Conservation (phyloP, 92 coral and sea anemone species). For the Micromussa lordhowensis region DNA sequence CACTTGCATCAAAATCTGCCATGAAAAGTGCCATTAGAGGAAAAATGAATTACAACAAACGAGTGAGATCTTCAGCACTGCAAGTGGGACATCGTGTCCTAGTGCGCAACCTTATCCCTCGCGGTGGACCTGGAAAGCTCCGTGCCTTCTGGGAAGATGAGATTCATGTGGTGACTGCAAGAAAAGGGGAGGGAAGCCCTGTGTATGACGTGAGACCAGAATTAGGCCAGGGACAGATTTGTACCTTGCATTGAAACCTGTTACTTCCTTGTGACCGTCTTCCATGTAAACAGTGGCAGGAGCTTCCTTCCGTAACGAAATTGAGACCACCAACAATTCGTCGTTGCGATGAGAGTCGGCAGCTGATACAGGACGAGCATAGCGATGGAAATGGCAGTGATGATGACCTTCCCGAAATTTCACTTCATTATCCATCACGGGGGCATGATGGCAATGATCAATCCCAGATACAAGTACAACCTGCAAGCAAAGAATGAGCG, state of each 20-base stretch:
- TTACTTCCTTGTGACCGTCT: background rate
- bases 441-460: background rate
- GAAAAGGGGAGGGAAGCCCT: constrained; percentile 46
- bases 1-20: constrained; percentile 36
- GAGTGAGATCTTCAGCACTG: constrained; percentile 46
- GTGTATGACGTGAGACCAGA: constrained; percentile 25
- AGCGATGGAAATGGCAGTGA: background rate
- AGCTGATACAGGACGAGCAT: background rate
- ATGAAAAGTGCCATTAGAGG: constrained; percentile 37
- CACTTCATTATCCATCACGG: background rate
- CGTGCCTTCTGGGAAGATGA: constrained; percentile 20
- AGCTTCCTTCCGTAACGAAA: background rate
- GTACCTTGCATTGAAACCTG: background rate
- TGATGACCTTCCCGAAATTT: background rate
- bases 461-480: background rate
- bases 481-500: background rate
- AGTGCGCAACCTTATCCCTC: constrained; percentile 58
- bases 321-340: background rate
- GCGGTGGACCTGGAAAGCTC: constrained; percentile 56
- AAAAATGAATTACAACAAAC: constrained; percentile 33
- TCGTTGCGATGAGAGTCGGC: background rate
- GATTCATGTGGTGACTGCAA: constrained; percentile 26
- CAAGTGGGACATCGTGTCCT: constrained; percentile 54
- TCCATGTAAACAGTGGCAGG: background rate
- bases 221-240: constrained; percentile 6